Percentiles rank a stretch among this genome's conserved stretches.
phyloP scores from a whole-genome alignment of 1,140 invertebrate genomes.

The Cydia strobilella region DNA sequence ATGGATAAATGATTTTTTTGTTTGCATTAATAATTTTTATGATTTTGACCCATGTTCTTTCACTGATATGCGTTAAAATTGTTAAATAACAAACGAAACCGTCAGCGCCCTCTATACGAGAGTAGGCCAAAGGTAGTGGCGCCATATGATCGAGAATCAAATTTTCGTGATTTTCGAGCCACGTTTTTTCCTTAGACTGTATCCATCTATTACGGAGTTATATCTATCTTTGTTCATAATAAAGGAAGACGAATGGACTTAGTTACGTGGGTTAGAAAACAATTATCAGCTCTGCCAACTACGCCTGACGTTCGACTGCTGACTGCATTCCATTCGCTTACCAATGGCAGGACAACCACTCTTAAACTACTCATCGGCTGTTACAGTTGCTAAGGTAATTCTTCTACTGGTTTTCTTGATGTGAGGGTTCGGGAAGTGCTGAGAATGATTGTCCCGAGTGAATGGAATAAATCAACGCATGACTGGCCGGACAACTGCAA shows the following conservation, averaged over 20 bases:
- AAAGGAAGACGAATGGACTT: background rate
- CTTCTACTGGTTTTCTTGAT: background rate
- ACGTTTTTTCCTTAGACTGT: too few relatives aligned
- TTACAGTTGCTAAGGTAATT: background rate
- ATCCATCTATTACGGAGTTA: too few relatives aligned
- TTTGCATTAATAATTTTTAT: too few relatives aligned
- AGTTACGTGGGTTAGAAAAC: background rate
- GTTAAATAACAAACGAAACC: too few relatives aligned
- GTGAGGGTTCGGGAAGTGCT: background rate
- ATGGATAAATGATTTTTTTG: too few relatives aligned
- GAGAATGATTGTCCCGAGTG: background rate
- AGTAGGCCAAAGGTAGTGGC: too few relatives aligned
- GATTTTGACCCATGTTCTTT: too few relatives aligned
- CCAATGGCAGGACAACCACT: background rate
- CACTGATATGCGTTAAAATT: too few relatives aligned
- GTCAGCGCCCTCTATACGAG: too few relatives aligned
- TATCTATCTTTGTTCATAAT: background rate
- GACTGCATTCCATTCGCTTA: background rate
- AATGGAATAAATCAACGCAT: conserved; percentile 5
- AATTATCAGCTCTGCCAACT: conserved; percentile 12
- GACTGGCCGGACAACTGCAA: conserved; percentile 4
- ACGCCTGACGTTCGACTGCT: background rate
- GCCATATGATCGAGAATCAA: too few relatives aligned
- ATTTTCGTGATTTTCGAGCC: too few relatives aligned
- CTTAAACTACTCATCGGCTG: background rate